A percentile compares a stretch with the other conserved stretches of the same genome.
Evolutionary conservation across 2,888 invertebrate genomes (phyloP).

Genomic region (Drosophila yooni): DNA sequence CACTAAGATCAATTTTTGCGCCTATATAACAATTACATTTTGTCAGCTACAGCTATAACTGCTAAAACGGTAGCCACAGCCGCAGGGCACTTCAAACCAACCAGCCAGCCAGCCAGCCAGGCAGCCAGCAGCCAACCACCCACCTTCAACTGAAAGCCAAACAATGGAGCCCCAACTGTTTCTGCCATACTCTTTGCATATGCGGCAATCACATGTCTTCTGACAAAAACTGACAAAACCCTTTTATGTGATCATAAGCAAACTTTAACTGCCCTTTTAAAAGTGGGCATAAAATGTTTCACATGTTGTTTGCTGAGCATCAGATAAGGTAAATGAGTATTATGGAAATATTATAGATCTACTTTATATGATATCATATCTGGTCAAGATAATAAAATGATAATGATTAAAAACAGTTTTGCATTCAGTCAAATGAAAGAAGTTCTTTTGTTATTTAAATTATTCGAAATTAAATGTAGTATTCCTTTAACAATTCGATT

Average conservation of each 20-base stretch:
- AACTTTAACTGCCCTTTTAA: slow-evolving; percentile 8
- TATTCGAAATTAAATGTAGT: not conserved
- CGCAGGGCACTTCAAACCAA: slow-evolving; percentile 49
- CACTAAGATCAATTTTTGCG: slow-evolving; percentile 66
- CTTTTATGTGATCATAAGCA: slow-evolving; percentile 52
- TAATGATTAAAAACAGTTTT: not conserved
- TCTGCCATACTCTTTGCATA: slow-evolving; percentile 46
- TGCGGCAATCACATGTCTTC: slow-evolving; percentile 60
- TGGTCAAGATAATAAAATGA: not conserved
- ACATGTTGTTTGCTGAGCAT: not conserved
- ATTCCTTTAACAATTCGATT: not conserved
- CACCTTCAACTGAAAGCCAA: slow-evolving; percentile 51
- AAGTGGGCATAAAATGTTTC: not conserved
- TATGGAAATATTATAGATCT: not conserved
- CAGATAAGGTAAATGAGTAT: not conserved
- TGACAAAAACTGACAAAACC: slow-evolving; percentile 43
- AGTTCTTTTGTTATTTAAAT: not conserved
- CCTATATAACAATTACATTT: slow-evolving; percentile 76
- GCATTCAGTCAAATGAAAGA: not conserved
- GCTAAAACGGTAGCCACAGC: slow-evolving; percentile 68
- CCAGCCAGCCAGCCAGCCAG: slow-evolving; percentile 15
- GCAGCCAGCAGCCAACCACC: slow-evolving; percentile 47
- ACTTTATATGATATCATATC: not conserved
- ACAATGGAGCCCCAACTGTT: slow-evolving; percentile 59
- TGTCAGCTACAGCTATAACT: slow-evolving; percentile 53